Evolutionary conservation across 2,797 vertebrate species (phyloP), one percentile per base, ranked within the genome.

Genomic region (Vultur gryphus): DNA sequence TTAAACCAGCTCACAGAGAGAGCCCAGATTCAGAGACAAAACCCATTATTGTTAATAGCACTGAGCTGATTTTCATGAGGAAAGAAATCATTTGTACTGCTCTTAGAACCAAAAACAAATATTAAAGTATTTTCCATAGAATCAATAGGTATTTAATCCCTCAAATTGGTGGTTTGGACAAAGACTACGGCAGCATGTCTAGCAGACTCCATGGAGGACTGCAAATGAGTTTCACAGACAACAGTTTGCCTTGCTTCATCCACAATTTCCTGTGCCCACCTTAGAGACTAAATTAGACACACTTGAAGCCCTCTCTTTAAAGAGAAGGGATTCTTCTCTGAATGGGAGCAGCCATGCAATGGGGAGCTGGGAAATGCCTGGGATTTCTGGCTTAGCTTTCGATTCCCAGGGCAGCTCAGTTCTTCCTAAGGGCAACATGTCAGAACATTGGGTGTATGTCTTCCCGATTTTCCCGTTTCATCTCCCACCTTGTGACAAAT

Each of bases 341-440:
- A 99, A 98, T 98, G 97, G 98, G 97, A 95, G 98, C 98, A 97
- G 96, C 98, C 98, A 98, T 97, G 98, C 98, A 98, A 91, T 71
- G 98, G 97, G 52, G 70, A 73, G 43, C 70, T 41, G 79, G 78
- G 96, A 90, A 95, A 93, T 70, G 81, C 98, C 87, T 39, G 87
- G 96, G 94, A 92, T 95, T 91, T 89, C 82, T 81, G 86, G 26
- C 72, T 91, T 35, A 29, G 83, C 57, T 71, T 80, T 65, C 17
- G 7, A 75, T 75, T 91, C 89, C 89, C 83, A 75, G 90, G 66
- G 78, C 54, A 87, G 83, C 62, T 61, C 86, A 26, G 75, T n/a
- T 48, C 70, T 85, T 89, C 81, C 67, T 7, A 65, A 84, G 54
- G 49, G 73, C 76, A 71, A 31, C 23, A 2, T 15, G 20, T 21